phyloP scores from a whole-genome alignment of 2,888 invertebrate species.

The Celastrina argiolus region DNA sequence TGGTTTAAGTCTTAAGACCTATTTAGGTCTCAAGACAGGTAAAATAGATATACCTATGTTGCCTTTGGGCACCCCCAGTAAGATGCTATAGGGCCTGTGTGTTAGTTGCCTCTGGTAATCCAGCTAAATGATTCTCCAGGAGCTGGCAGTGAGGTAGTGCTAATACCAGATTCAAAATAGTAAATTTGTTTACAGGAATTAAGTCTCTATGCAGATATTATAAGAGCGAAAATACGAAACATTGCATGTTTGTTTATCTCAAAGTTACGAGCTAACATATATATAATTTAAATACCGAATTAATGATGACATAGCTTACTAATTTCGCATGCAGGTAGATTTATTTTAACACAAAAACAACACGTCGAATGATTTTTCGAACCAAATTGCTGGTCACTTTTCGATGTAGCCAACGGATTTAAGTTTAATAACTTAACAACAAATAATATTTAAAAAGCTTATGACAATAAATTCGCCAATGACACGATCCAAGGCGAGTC shows the following conservation, averaged over 20 bases:
- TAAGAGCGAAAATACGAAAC: neutral
- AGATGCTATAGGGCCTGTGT: no score
- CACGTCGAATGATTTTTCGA: neutral
- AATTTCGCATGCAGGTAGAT: conserved; percentile 10
- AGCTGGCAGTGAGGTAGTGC: neutral
- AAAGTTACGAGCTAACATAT: neutral
- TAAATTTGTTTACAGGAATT: neutral
- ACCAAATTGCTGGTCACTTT: neutral
- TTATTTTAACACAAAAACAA: neutral
- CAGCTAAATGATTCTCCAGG: no score
- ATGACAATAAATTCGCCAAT: neutral
- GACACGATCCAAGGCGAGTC: neutral
- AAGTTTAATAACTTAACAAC: neutral
- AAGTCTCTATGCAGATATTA: neutral
- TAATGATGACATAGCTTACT: conserved; percentile 3
- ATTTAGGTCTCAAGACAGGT: no score
- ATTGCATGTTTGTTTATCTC: neutral
- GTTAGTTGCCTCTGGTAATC: no score
- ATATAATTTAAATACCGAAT: conserved; percentile 7
- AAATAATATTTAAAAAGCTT: neutral
- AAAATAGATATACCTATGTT: no score
- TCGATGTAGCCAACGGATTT: no score
- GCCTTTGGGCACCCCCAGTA: no score
- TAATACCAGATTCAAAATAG: neutral
- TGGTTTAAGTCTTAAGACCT: no score